Percentiles rank a stretch among this genome's conserved stretches.
Conservation (phyloP, 2,113 vertebrate species). For the Cochlearius cochlearius region DNA sequence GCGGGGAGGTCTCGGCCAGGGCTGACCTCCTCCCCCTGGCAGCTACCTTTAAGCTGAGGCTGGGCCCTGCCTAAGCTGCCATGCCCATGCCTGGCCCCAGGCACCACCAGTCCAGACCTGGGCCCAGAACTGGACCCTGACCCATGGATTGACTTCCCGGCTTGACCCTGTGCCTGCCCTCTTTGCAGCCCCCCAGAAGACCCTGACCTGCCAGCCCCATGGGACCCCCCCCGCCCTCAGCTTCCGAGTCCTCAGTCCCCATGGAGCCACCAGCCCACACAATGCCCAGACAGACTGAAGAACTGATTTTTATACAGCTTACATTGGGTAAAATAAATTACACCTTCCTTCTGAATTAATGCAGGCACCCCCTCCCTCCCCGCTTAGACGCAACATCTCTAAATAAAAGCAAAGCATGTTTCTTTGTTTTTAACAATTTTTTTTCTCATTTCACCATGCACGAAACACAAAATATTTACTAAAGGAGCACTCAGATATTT, state of each 20-base stretch:
- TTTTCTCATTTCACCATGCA: background rate
- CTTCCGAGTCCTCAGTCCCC: background rate
- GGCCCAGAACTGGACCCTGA: background rate
- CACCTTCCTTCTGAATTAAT: background rate
- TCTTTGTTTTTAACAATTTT: background rate
- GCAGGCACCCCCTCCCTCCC: background rate
- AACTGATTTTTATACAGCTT: background rate
- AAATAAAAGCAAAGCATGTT: background rate
- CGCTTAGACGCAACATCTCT: background rate
- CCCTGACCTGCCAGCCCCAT: background rate
- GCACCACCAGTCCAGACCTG: background rate
- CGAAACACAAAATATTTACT: background rate
- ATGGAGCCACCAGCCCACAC: background rate
- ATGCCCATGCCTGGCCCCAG: no score
- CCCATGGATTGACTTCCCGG: background rate
- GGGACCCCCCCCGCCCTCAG: fast-evolving
- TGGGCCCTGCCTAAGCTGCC: background rate
- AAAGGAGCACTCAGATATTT: background rate
- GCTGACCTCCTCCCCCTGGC: background rate
- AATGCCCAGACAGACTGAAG: background rate
- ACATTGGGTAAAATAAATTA: background rate
- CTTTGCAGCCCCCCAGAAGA: background rate
- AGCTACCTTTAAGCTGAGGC: background rate
- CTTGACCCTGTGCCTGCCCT: background rate
- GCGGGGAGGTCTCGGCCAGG: background rate